phyloP scores from a whole-genome alignment of 1,140 invertebrate species.

The Drosophila biarmipes region DNA sequence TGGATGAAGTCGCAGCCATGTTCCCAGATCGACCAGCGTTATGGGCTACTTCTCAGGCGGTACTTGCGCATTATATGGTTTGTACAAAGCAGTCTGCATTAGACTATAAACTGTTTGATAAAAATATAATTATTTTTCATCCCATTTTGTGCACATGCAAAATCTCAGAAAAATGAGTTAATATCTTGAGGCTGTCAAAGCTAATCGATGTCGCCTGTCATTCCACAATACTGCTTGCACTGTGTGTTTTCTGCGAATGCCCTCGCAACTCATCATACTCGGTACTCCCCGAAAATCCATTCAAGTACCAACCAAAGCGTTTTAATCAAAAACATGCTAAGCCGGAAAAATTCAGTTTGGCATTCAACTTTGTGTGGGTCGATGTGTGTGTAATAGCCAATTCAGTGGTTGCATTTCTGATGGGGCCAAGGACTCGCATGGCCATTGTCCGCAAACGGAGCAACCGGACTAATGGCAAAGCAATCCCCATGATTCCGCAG shows the following conservation, averaged over 20 bases:
- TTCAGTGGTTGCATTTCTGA: conserved; percentile 40
- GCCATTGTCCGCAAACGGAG: conserved; percentile 24
- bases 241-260: conserved; percentile 11
- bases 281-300: not conserved
- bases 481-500: conserved; percentile 46
- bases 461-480: conserved; percentile 39
- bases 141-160: too few relatives aligned
- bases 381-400: conserved; percentile 29
- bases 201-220: conserved; percentile 7
- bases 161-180: too few relatives aligned
- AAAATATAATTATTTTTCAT: not conserved
- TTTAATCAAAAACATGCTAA: conserved; percentile 67
- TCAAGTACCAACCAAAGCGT: conserved; percentile 25
- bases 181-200: not conserved
- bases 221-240: conserved; percentile 1
- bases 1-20: not conserved
- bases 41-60: conserved; percentile 2
- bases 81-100: too few relatives aligned
- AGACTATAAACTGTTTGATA: not conserved
- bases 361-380: conserved; percentile 23
- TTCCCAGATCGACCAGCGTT: conserved; percentile 5
- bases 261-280: conserved; percentile 2
- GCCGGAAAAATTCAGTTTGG: conserved; percentile 41
- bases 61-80: not conserved
- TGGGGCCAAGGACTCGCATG: conserved; percentile 15